Evolutionary conservation across 2,113 vertebrate species (phyloP), one percentile per base, ranked within the genome.

Genomic region (Phyllostomus discolor): DNA sequence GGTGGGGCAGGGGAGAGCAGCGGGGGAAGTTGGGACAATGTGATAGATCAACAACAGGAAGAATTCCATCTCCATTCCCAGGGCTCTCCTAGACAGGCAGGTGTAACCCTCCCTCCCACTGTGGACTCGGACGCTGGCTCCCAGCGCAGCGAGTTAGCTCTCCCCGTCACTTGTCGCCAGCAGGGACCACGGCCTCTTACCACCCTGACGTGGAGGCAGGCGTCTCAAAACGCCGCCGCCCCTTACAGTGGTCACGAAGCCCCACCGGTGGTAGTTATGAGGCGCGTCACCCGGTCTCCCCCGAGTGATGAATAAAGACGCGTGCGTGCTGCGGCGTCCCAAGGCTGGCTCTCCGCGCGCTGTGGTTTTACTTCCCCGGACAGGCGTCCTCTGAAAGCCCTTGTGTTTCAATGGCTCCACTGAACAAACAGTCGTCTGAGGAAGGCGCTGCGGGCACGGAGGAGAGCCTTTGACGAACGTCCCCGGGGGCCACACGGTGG

Each of bases 141-240:
- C 64, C 54, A 26, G 59, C 0, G 2, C 3, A 15, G 4, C 0
- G 1, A 5, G 0, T 17, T 5, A 17, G 48, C 43, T 2, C 19
- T 7, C n/a, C 52, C 33, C 1, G 33, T 4, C 28, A 43, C 80
- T 54, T 8, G n/a, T 54, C 75, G 14, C 28, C 38, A 10, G 3
- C 5, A 28, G 54, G 75, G 76, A 59, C 66, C 46, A 54, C 38
- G 57, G 43, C 48, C 64, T 46, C 93, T 43, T 7, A 33, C 38
- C 24, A 15, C 31, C 17, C 19, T 26, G 3, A 66, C 50, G 43
- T 26, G 20, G 38, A 2, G 4, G 41, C 33, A 38, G 17, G n/a
- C 8, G 1, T 20, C 85, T 54, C 57, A 16, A 41, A 64, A 62
- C 15, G 10, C 31, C 28, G 31, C 41, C 5, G 62, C n/a, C 4